Percentiles rank a stretch among this genome's conserved stretches.
phyloP scores from a whole-genome alignment of 2,797 vertebrate genomes.

The Protosalanx chinensis region DNA sequence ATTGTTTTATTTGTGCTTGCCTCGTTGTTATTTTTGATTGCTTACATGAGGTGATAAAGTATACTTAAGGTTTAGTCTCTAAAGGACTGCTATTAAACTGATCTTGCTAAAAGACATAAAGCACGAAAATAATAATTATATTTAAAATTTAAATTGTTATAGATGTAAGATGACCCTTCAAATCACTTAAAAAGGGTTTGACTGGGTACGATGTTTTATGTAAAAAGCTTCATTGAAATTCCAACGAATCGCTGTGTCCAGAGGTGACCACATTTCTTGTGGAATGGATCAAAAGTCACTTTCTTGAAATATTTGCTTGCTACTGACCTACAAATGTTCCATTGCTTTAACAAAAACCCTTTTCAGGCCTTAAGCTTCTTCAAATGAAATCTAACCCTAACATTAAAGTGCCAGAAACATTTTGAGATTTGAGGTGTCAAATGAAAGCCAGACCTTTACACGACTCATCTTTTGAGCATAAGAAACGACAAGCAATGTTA shows the following conservation, averaged over 20 bases:
- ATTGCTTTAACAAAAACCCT: conserved; percentile 31
- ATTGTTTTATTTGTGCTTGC: background rate
- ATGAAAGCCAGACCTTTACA: background rate
- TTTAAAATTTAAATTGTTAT: background rate
- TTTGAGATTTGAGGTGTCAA: background rate
- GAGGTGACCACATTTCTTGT: conserved; percentile 51
- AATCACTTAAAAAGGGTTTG: background rate
- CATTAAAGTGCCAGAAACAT: background rate
- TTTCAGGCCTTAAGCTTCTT: background rate
- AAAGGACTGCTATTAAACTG: background rate
- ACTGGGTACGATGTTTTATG: conserved; percentile 10
- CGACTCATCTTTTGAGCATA: background rate
- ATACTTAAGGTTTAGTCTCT: background rate
- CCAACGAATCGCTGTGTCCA: conserved; percentile 39
- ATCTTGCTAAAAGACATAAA: background rate
- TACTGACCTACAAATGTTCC: conserved; percentile 54
- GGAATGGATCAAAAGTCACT: conserved; percentile 48
- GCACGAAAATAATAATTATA: background rate
- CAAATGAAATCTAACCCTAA: background rate
- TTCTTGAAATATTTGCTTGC: conserved; percentile 49
- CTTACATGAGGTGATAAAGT: background rate
- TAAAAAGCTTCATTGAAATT: conserved; percentile 53
- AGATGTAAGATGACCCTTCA: background rate
- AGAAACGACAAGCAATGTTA: conserved; percentile 32
- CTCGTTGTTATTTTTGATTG: background rate